Evolutionary conservation across 2,888 invertebrate genomes (phyloP).

Genomic region (Mylabris sibirica): DNA sequence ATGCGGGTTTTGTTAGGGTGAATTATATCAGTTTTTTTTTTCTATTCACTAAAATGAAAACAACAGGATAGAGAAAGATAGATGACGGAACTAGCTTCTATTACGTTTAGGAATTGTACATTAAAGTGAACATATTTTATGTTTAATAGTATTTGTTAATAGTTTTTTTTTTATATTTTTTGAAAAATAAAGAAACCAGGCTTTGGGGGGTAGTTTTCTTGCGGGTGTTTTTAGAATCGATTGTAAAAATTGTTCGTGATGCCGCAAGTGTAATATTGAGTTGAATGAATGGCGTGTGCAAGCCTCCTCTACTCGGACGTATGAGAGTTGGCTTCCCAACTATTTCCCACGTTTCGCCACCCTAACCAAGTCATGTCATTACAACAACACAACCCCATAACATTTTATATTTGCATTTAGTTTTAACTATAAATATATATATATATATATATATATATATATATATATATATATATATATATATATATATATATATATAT

Average conservation of each 20-base stretch:
- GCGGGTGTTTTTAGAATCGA: slow-evolving; percentile 15
- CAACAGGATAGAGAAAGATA: slow-evolving; percentile 10
- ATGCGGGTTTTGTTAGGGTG: slow-evolving; percentile 15
- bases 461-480: no score
- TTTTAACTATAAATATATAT: slow-evolving; percentile 30
- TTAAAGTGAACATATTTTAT: neutral
- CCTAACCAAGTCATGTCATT: slow-evolving; percentile 56
- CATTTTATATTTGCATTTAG: slow-evolving; percentile 48
- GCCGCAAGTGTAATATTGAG: slow-evolving; percentile 30
- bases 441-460: no score
- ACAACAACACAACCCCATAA: slow-evolving; percentile 49
- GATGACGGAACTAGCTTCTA: slow-evolving; percentile 10
- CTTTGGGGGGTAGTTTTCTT: neutral
- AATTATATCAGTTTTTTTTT: slow-evolving; percentile 4
- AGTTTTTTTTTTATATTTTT: neutral
- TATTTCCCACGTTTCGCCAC: slow-evolving; percentile 60
- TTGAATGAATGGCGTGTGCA: slow-evolving; percentile 45
- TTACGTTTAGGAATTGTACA: neutral
- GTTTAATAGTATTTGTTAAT: neutral
- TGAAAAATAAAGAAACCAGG: neutral
- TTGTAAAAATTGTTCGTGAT: slow-evolving; percentile 30
- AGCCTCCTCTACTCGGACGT: slow-evolving; percentile 42
- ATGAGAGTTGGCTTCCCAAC: slow-evolving; percentile 58
- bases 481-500: no score
- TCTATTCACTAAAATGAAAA: slow-evolving; percentile 8